Conservation (phyloP, 2,888 invertebrate species). For the Ashinkailepas kermadecensis region DNA sequence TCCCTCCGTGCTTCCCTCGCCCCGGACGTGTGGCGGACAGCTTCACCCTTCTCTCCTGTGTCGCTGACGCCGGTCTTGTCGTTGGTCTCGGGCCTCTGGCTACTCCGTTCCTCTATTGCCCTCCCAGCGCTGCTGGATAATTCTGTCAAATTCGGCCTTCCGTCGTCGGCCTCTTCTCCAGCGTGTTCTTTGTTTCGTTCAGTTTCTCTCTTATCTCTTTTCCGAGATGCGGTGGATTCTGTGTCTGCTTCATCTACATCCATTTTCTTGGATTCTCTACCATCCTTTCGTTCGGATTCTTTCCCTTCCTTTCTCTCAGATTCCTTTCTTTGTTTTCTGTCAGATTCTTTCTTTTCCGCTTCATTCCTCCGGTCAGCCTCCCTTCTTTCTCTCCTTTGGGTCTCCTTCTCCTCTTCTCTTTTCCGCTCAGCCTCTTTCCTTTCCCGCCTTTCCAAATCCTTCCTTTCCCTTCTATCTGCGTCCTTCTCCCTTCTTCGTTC, state of each 20-base stretch:
- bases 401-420: conserved; percentile 22
- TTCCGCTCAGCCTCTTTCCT: conserved; percentile 13
- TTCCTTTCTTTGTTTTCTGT: conserved; percentile 16
- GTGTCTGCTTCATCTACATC: neutral
- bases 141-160: no score
- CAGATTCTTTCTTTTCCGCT: neutral
- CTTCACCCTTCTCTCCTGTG: no score
- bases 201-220: neutral
- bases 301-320: conserved; percentile 18
- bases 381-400: neutral
- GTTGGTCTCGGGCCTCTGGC: neutral
- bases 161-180: neutral
- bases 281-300: neutral
- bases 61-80: neutral
- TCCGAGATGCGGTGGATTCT: neutral
- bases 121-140: neutral
- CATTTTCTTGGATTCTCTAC: no score
- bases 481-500: conserved; percentile 22
- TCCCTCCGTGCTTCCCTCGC: no score
- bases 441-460: neutral
- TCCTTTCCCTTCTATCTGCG: conserved; percentile 13
- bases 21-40: no score
- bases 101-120: neutral
- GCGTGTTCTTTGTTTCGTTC: neutral
- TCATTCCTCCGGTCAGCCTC: neutral